phyloP scores from a whole-genome alignment of 2,797 vertebrate species.

The Florisuga fusca region DNA sequence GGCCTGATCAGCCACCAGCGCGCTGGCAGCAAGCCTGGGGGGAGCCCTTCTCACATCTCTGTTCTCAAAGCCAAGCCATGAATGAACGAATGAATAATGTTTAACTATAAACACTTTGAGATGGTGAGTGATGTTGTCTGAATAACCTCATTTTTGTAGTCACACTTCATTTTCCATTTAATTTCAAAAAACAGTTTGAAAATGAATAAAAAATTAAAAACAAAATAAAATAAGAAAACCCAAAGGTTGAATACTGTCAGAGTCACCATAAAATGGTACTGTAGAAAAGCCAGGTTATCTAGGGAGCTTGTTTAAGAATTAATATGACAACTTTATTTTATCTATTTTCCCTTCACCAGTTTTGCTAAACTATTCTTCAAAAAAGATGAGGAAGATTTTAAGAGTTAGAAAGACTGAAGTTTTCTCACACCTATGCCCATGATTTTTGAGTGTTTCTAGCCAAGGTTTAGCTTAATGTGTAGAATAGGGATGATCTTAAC shows the following conservation, averaged over 20 bases:
- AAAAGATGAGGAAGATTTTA: neutral
- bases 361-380: neutral
- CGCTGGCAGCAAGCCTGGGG: too few species aligned
- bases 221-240: neutral
- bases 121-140: neutral
- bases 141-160: neutral
- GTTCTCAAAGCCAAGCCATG: too few species aligned
- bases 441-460: neutral
- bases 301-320: neutral
- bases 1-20: too few species aligned
- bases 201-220: neutral
- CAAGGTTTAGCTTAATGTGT: neutral
- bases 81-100: neutral
- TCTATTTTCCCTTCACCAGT: neutral
- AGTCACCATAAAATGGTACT: neutral
- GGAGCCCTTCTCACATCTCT: too few species aligned
- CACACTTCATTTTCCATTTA: neutral
- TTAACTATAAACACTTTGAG: neutral
- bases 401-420: neutral
- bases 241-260: neutral
- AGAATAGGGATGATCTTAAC: neutral
- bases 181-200: neutral
- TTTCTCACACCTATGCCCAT: neutral
- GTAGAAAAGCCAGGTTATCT: neutral
- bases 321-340: neutral